phyloP scores from a whole-genome alignment of 2,113 vertebrate species.

The Cervus canadensis region DNA sequence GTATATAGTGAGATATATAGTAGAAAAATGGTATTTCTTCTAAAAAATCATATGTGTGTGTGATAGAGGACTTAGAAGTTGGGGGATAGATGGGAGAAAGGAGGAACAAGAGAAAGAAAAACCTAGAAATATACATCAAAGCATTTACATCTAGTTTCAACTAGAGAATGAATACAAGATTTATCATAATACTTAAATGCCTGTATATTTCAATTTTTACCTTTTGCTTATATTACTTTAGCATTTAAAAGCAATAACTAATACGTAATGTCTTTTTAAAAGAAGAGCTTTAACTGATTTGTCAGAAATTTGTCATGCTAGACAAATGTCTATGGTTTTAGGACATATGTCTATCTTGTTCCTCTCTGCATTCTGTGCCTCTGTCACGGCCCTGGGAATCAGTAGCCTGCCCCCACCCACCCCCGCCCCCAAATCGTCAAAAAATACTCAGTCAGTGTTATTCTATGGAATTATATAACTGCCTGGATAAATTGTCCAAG shows the following conservation, averaged over 20 bases:
- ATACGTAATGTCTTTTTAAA: not conserved
- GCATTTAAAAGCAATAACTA: not conserved
- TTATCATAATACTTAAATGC: not conserved
- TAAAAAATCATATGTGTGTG: not conserved
- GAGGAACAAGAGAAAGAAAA: not conserved
- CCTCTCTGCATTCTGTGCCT: not conserved
- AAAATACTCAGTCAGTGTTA: not conserved
- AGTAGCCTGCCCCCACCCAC: not conserved
- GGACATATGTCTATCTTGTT: not conserved
- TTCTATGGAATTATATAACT: not conserved
- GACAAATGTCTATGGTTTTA: not conserved
- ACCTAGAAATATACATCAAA: not conserved
- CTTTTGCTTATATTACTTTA: not conserved
- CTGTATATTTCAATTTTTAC: not conserved
- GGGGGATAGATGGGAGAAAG: not conserved
- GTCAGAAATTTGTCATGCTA: not conserved
- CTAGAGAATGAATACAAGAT: not conserved
- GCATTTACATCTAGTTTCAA: not conserved
- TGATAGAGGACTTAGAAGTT: not conserved
- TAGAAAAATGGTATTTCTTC: not conserved
- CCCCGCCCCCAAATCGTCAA: rapidly evolving
- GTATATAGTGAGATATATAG: not conserved
- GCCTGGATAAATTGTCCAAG: not conserved
- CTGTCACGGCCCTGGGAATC: not conserved
- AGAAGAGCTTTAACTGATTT: not conserved